Conservation (phyloP, 2,888 invertebrate species). For the Stenchaetothrips biformis region DNA sequence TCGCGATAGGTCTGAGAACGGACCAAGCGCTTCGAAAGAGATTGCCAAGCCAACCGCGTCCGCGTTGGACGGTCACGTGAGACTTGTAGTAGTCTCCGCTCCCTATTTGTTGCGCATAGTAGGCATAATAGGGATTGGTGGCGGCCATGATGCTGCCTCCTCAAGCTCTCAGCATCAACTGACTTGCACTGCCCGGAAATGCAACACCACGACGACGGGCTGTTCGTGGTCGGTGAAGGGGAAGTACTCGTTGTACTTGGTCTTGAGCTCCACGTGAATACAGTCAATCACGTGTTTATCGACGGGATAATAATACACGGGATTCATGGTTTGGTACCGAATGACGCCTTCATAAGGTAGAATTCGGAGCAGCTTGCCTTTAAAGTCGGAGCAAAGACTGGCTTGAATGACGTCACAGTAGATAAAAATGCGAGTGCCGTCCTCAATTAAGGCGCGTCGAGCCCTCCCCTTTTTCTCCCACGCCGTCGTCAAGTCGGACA, state of each 20-base stretch:
- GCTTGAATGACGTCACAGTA: background rate
- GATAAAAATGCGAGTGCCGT: background rate
- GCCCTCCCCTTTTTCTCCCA: too few species aligned
- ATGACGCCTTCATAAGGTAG: accelerated
- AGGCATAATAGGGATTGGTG: background rate
- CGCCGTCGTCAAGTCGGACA: background rate
- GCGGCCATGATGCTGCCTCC: background rate
- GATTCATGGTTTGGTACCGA: background rate
- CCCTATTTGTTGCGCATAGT: background rate
- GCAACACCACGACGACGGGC: background rate
- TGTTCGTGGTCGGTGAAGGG: background rate
- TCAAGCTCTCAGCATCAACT: background rate
- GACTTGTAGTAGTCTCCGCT: background rate
- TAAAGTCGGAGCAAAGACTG: background rate
- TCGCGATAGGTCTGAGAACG: background rate
- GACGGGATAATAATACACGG: background rate
- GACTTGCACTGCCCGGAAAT: background rate
- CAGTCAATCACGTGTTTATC: background rate
- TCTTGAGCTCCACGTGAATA: too few species aligned
- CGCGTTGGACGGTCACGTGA: background rate
- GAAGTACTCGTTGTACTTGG: background rate
- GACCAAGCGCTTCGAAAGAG: background rate
- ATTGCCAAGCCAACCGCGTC: background rate
- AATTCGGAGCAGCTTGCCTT: too few species aligned
- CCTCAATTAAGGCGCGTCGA: too few species aligned